phyloP scores from a whole-genome alignment of 2,113 vertebrate species.

The Delphinus delphis region DNA sequence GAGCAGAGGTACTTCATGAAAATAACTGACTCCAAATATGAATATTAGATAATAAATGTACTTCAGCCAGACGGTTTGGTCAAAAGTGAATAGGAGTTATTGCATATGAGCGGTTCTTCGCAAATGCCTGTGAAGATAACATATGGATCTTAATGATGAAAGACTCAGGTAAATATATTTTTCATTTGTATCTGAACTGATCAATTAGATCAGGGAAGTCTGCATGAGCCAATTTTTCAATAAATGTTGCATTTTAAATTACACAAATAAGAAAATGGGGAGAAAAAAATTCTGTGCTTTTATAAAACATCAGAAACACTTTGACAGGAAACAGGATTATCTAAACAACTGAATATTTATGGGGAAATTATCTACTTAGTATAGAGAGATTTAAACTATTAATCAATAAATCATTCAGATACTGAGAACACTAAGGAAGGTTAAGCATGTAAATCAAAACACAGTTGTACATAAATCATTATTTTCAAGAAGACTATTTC shows the following conservation, averaged over 20 bases:
- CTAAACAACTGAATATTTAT: conserved; percentile 44
- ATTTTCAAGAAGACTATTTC: conserved; percentile 50
- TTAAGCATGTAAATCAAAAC: conserved; percentile 61
- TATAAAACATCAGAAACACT: not conserved
- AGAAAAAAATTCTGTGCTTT: not conserved
- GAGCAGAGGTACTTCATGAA: not conserved
- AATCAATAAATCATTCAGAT: conserved; percentile 19
- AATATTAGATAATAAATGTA: conserved; percentile 27
- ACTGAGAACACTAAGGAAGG: not conserved
- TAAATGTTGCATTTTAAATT: conserved; percentile 22
- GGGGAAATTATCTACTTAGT: not conserved
- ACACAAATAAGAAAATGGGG: not conserved
- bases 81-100: conserved; percentile 9
- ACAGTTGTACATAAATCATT: not conserved
- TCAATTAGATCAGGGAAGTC: not conserved
- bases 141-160: conserved; percentile 1
- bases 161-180: not conserved
- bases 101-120: not conserved
- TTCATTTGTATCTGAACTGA: not conserved
- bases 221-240: not conserved
- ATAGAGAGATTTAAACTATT: conserved; percentile 45
- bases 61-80: not conserved
- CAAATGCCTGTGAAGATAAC: conserved; percentile 21
- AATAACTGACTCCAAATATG: not conserved
- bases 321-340: not conserved